These are phyloP conservation scores for Myotis daubentonii DNA, from an alignment of 2,797 vertebrate genomes.

Conservation along the genomic window DNA sequence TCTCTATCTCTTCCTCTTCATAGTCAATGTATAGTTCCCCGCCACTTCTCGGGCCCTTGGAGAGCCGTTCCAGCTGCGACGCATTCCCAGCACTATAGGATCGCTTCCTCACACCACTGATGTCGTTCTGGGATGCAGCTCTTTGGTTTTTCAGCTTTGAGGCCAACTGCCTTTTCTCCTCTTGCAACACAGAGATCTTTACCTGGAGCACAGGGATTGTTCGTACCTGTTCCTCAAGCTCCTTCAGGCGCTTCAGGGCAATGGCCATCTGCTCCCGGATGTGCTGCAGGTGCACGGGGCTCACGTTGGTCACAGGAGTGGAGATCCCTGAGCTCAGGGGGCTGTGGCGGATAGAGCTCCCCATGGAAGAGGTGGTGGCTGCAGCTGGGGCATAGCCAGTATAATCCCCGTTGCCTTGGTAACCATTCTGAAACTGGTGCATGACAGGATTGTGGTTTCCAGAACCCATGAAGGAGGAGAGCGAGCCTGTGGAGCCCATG, in stretches of 20 bases:
- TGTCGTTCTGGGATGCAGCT: conserved; percentile 82
- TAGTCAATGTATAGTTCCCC: conserved; percentile 93
- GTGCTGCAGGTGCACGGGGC: conserved; percentile 95
- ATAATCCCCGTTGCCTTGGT: conserved; percentile 91
- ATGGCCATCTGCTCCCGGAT: conserved; percentile 99
- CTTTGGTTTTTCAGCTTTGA: conserved; percentile 92
- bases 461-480: conserved; percentile 93
- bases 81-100: conserved; percentile 96
- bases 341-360: conserved; percentile 96
- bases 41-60: conserved; percentile 86
- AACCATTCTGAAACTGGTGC: conserved; percentile 91
- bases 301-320: conserved; percentile 96
- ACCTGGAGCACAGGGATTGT: conserved; percentile 97
- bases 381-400: conserved; percentile 85
- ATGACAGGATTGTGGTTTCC: conserved; percentile 86
- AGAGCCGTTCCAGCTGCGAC: conserved; percentile 91
- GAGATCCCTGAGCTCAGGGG: conserved; percentile 96
- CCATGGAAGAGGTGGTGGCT: conserved; percentile 87
- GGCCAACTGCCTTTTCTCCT: conserved; percentile 95
- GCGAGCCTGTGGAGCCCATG: conserved; percentile 94
- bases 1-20: conserved; percentile 90
- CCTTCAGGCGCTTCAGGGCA: conserved; percentile 95
- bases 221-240: conserved; percentile 96
- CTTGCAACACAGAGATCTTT: conserved; percentile 98
- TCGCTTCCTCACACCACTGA: conserved; percentile 90